These are phyloP conservation scores for Cheilosia variabilis DNA, from an alignment of 2,888 invertebrate genomes.

Conservation along the genomic window DNA sequence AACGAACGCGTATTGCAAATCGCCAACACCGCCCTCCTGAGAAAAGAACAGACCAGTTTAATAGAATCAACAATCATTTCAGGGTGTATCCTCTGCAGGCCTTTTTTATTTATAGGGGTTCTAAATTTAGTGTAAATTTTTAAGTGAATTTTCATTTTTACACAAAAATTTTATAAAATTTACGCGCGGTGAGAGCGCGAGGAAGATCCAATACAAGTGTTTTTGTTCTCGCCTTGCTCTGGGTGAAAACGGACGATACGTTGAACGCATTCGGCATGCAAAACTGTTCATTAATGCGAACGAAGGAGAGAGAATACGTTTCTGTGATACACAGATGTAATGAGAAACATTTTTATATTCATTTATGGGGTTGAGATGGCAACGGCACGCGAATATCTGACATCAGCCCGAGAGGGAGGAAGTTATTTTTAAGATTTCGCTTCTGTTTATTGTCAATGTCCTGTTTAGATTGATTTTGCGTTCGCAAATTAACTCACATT, in stretches of 20 bases:
- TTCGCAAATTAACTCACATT: not conserved
- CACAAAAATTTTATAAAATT: conserved; percentile 58
- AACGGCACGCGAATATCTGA: conserved; percentile 4
- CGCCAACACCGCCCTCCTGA: conserved; percentile 7
- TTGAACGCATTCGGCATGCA: conserved; percentile 64
- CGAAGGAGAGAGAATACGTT: conserved; percentile 34
- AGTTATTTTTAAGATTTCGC: conserved; percentile 79
- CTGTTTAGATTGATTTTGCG: conserved; percentile 51
- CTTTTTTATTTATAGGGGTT: conserved; percentile 73
- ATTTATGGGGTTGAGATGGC: conserved; percentile 24
- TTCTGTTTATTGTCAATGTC: conserved; percentile 79
- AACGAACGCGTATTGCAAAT: not conserved
- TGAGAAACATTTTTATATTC: conserved; percentile 40
- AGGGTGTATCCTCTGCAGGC: conserved; percentile 62
- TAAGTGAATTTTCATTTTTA: conserved; percentile 74
- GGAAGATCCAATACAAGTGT: conserved; percentile 50
- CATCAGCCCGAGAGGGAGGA: conserved; percentile 74
- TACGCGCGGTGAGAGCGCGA: conserved; percentile 50
- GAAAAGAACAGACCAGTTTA: conserved; percentile 39
- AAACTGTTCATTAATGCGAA: conserved; percentile 53
- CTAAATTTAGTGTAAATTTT: conserved; percentile 73
- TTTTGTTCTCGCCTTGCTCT: conserved; percentile 33
- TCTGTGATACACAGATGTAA: conserved; percentile 40
- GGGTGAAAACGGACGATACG: conserved; percentile 45
- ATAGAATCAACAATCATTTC: conserved; percentile 63